Evolutionary conservation across 2,888 invertebrate species (phyloP).

Genomic region (Nebria salina): DNA sequence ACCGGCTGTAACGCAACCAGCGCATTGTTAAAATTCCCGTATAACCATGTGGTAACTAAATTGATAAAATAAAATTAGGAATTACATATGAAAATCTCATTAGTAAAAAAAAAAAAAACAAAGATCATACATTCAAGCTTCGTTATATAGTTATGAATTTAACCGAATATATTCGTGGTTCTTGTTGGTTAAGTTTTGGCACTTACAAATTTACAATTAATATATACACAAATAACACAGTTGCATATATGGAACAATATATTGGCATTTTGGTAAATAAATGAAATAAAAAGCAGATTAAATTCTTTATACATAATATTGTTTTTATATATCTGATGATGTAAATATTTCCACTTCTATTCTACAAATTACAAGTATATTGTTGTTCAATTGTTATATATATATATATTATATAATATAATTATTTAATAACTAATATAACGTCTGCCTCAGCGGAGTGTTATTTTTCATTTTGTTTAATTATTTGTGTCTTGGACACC

Average conservation of each 20-base stretch:
- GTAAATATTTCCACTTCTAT: conserved; percentile 44
- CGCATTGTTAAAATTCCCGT: no score
- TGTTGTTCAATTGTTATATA: conserved; percentile 29
- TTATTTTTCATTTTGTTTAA: conserved; percentile 5
- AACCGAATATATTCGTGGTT: no score
- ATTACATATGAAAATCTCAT: no score
- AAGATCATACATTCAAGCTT: not conserved
- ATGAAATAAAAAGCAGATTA: conserved; percentile 11
- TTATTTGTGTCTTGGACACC: conserved; percentile 41
- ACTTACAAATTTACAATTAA: no score
- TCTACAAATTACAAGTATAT: conserved; percentile 45
- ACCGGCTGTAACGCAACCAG: no score
- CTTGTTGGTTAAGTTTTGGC: no score
- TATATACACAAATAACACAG: no score
- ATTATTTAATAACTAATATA: conserved; percentile 43
- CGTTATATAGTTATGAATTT: no score
- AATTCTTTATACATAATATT: conserved; percentile 45
- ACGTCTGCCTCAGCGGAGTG: conserved; percentile 45
- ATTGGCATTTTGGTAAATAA: not conserved
- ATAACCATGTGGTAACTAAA: no score
- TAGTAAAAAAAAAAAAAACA: no score
- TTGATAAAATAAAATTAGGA: no score
- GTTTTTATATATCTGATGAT: conserved; percentile 36
- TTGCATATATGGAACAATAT: no score
- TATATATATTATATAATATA: conserved; percentile 19